Evolutionary conservation across 2,888 invertebrate genomes (phyloP).

Genomic region (Himalopsyche anomala): DNA sequence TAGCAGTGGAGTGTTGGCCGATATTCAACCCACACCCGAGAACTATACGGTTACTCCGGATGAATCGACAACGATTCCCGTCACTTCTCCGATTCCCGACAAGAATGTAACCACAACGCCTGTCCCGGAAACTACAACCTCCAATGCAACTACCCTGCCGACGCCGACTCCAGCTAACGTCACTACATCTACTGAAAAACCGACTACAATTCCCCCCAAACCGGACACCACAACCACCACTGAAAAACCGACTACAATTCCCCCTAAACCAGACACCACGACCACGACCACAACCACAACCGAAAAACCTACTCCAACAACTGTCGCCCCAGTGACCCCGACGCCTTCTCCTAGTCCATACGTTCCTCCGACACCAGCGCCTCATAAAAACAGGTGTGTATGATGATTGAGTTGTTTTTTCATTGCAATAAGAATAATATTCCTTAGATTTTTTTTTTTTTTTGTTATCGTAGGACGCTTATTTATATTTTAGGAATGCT

Average conservation of each 20-base stretch:
- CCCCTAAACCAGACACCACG: slow-evolving; percentile 61
- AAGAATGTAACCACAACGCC: neutral
- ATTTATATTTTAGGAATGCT: too few species aligned
- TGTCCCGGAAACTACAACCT: too few species aligned
- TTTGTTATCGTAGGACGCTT: neutral
- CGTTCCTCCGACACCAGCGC: slow-evolving; percentile 60
- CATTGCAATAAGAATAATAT: too few species aligned
- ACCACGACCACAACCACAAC: slow-evolving; percentile 65
- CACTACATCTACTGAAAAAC: slow-evolving; percentile 2
- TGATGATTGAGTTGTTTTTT: neutral
- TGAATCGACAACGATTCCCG: neutral
- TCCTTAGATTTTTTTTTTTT: neutral
- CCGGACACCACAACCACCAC: slow-evolving; percentile 64
- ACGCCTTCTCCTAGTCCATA: slow-evolving; percentile 47
- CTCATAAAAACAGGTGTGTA: slow-evolving; percentile 52
- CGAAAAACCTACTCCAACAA: slow-evolving; percentile 67
- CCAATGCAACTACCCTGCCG: neutral
- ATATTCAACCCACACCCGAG: neutral
- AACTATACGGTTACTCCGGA: neutral
- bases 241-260: slow-evolving; percentile 66
- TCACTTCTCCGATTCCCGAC: neutral
- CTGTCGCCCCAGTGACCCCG: slow-evolving; percentile 67
- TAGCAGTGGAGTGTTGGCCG: neutral
- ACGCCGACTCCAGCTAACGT: slow-evolving; percentile 32
- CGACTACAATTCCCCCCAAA: slow-evolving; percentile 3